Percentiles rank a stretch among this genome's conserved stretches.
Evolutionary conservation across 2,888 invertebrate species (phyloP).

Genomic region (Punctoribates punctum): DNA sequence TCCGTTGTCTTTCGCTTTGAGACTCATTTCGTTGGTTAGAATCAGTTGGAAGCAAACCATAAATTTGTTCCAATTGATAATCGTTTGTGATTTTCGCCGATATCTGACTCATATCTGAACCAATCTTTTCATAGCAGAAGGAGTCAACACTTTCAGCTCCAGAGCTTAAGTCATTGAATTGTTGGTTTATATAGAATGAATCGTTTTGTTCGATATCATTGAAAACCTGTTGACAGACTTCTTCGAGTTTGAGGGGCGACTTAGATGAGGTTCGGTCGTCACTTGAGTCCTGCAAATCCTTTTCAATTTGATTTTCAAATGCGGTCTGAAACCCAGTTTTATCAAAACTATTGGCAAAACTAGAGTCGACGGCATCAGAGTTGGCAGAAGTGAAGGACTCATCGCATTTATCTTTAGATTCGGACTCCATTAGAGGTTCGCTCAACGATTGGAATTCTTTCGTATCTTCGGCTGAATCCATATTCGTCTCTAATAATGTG

Average conservation of each 20-base stretch:
- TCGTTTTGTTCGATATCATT: not conserved
- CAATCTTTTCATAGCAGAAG: not conserved
- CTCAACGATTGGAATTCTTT: not conserved
- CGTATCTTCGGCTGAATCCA: not conserved
- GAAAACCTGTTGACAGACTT: not conserved
- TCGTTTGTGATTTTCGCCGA: not conserved
- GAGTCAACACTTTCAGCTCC: not conserved
- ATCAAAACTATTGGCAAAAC: not conserved
- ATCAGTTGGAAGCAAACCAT: not conserved
- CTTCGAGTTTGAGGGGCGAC: not conserved
- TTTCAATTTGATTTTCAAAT: not conserved
- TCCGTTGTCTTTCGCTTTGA: not conserved
- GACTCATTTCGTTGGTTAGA: not conserved
- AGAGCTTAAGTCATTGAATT: not conserved
- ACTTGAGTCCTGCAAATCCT: not conserved
- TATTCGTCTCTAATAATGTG: not conserved
- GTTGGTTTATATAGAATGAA: not conserved
- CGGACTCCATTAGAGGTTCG: not conserved
- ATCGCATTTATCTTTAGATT: not conserved
- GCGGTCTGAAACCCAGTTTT: not conserved
- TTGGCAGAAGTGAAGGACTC: not conserved
- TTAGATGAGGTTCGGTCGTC: not conserved
- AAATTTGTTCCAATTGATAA: not conserved
- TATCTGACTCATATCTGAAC: not conserved
- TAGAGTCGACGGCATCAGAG: not conserved